phyloP scores from a whole-genome alignment of 2,797 vertebrate species.

The Peromyscus nudipes region DNA sequence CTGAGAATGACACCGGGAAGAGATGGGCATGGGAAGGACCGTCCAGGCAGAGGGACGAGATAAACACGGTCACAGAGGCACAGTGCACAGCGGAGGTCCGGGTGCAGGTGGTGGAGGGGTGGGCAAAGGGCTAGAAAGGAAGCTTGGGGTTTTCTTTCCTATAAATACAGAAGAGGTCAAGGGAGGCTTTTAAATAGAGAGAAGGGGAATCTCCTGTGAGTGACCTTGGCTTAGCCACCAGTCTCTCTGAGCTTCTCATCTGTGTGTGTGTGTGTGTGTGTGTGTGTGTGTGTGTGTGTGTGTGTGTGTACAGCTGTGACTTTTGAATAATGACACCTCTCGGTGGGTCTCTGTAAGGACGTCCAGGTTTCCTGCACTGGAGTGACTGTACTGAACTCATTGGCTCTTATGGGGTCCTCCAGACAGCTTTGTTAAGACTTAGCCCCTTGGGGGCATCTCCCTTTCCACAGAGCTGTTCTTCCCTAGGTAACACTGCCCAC shows the following conservation, averaged over 20 bases:
- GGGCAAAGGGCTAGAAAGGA: background rate
- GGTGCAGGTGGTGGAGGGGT: rapidly evolving
- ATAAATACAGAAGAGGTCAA: background rate
- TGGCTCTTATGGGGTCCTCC: background rate
- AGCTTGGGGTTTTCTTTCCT: no score
- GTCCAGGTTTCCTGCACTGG: background rate
- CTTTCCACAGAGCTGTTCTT: background rate
- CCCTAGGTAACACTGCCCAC: background rate
- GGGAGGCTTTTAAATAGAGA: background rate
- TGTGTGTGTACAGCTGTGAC: background rate
- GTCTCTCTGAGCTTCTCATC: background rate
- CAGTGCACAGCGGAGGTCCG: background rate
- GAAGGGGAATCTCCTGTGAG: background rate
- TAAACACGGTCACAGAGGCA: background rate
- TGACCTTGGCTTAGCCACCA: background rate
- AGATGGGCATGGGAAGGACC: no score
- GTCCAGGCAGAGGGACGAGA: background rate
- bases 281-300: background rate
- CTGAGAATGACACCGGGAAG: background rate
- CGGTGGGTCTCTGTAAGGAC: background rate
- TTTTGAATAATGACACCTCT: background rate
- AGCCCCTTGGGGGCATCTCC: background rate
- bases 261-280: background rate
- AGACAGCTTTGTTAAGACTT: background rate
- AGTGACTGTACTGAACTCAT: rapidly evolving